These are phyloP conservation scores for Mesochorus sp. DNA, from an alignment of 2,888 invertebrate species.

Conservation along the genomic window DNA sequence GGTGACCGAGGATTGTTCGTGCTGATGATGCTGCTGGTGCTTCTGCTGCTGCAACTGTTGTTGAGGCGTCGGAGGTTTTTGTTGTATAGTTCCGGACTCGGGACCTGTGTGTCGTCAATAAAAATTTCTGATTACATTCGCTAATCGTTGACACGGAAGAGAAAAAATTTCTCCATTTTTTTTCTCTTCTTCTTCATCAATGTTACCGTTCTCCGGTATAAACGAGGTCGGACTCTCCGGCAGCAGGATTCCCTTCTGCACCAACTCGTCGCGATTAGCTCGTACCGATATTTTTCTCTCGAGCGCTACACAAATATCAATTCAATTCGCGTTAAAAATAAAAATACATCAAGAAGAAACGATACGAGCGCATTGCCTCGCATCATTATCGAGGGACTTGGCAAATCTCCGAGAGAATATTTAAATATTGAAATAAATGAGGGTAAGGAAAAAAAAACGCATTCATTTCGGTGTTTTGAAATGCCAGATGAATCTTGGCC, in stretches of 20 bases:
- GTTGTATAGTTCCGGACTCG: slow-evolving; percentile 73
- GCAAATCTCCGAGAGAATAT: too few relatives aligned
- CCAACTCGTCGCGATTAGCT: slow-evolving; percentile 98
- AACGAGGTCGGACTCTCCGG: slow-evolving; percentile 94
- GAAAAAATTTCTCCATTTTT: slow-evolving; percentile 52
- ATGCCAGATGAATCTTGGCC: neutral
- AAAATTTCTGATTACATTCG: too few relatives aligned
- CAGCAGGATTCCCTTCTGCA: slow-evolving; percentile 96
- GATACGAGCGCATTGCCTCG: too few relatives aligned
- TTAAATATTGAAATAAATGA: neutral
- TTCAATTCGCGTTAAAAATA: slow-evolving; percentile 17
- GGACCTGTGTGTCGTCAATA: too few relatives aligned
- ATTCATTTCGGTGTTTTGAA: too few relatives aligned
- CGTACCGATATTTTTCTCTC: slow-evolving; percentile 99
- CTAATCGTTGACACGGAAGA: slow-evolving; percentile 68
- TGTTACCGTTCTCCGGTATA: slow-evolving; percentile 91
- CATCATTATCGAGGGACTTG: too few relatives aligned
- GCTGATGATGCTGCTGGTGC: slow-evolving; percentile 83
- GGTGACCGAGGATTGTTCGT: slow-evolving; percentile 81
- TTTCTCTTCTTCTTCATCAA: neutral
- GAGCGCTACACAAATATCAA: slow-evolving; percentile 88
- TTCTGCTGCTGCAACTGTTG: slow-evolving; percentile 84
- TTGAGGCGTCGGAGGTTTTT: slow-evolving; percentile 81
- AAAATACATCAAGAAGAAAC: too few relatives aligned
- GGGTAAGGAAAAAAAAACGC: neutral